These are phyloP conservation scores for Acipenser transmontanus DNA, from an alignment of 2,797 vertebrate species.

Conservation along the genomic window DNA sequence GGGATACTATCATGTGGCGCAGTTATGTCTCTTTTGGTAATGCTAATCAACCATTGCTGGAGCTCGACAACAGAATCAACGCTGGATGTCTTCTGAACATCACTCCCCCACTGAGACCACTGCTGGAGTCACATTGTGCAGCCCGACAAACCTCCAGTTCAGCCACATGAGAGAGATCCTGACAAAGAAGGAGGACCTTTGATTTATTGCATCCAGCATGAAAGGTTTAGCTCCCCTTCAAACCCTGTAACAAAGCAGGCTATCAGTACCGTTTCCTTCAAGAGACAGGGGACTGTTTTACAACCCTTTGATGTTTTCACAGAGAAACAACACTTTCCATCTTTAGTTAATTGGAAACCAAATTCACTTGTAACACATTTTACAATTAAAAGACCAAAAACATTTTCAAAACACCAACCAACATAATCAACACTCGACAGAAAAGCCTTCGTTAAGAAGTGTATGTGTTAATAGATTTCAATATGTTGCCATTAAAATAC, in stretches of 20 bases:
- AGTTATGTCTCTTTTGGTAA: constrained; percentile 16
- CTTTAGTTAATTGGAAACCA: constrained; percentile 12
- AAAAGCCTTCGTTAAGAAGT: constrained; percentile 3
- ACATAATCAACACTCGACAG: background rate
- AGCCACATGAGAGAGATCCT: no score
- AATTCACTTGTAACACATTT: background rate
- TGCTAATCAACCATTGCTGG: constrained; percentile 2
- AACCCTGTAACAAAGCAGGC: constrained; percentile 2
- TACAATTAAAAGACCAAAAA: background rate
- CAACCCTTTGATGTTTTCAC: constrained; percentile 6
- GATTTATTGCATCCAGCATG: background rate
- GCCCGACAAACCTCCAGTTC: no score
- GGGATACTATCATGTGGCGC: constrained; percentile 11
- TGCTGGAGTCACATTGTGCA: background rate
- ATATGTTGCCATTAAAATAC: constrained; percentile 13
- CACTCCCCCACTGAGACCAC: background rate
- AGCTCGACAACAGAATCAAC: constrained; percentile 21
- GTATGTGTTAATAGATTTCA: constrained; percentile 13
- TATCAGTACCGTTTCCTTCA: background rate
- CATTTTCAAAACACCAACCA: background rate
- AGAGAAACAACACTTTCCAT: constrained; percentile 7
- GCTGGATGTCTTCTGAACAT: background rate
- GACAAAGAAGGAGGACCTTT: background rate
- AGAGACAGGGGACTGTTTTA: constrained; percentile 1
- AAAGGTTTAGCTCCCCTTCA: constrained; percentile 9